Evolutionary conservation across 2,888 invertebrate species (phyloP), one percentile per base, ranked within the genome.

Genomic region (Callyntrura sp.): DNA sequence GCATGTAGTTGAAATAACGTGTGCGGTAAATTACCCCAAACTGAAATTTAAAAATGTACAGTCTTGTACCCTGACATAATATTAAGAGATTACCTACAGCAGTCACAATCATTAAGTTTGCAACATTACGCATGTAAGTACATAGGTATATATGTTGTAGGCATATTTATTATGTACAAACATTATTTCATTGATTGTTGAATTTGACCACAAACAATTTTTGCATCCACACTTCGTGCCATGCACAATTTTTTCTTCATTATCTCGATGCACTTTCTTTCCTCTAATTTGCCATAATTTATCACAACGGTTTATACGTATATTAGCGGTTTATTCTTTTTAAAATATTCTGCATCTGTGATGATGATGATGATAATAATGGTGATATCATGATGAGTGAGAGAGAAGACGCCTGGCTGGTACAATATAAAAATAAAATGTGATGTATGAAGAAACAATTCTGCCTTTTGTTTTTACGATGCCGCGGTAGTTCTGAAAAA

Each of bases 211-310:
- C 70, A 70, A 20, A 2, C 70, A 70, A 45, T 70, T 70, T 70
- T 70, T 45, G 45, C 9, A 45, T 70, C 70, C 70, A 70, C 70
- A 70, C 70, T 70, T 70, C 70, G 45, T 35, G 68, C 35, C 68
- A 28, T 68, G 35, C n/a, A 14, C 68, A 68, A 70, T 45, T 70
- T 17, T 17, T n/a, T 45, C 14, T 70, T 70, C 45, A 70, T 70
- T 70, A 70, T 70, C 70, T 70, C 17, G 70, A 70, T 70, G 70
- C 70, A 70, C 70, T 70, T 70, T 70, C 70, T 70, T 45, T 43
- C 43, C 45, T 23, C 25, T 12, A 62, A 62, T 68, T 68, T 70
- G 45, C 45, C 45, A 45, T 70, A 43, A 70, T 70, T 68, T 68
- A 45, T n/a, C 43, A 70, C 45, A 20, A 70, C 35, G 6, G 35